Conservation (phyloP, 2,888 invertebrate genomes). For the Perithous albicinctus region DNA sequence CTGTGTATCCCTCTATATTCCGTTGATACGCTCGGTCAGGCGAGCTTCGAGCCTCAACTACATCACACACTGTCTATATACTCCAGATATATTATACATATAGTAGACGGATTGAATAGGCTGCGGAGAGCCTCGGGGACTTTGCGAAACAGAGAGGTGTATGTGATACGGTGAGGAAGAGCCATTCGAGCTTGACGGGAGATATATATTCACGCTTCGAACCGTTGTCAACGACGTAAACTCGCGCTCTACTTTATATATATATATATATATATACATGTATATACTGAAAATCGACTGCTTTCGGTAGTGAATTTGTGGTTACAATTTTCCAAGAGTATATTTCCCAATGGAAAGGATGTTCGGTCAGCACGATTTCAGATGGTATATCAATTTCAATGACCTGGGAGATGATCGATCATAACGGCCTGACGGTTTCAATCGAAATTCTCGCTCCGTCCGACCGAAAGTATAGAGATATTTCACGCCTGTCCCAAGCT, state of each 20-base stretch:
- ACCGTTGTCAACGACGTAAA: constrained; percentile 48
- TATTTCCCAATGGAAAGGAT: background rate
- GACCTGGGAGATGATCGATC: background rate
- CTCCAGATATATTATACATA: background rate
- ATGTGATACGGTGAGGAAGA: constrained; percentile 38
- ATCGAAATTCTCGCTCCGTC: constrained; percentile 9
- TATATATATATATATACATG: too few relatives aligned
- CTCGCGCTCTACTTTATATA: background rate
- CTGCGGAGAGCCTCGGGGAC: constrained; percentile 34
- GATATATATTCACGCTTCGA: constrained; percentile 50
- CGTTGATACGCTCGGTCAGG: constrained; percentile 35
- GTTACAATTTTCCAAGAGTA: constrained; percentile 2
- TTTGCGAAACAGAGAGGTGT: constrained; percentile 26
- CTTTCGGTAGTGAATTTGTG: background rate
- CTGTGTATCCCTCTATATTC: constrained; percentile 21
- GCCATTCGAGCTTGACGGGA: too few relatives aligned
- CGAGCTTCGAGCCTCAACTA: constrained; percentile 42
- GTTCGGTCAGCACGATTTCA: background rate
- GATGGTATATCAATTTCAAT: constrained; percentile 8
- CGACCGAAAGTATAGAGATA: too few relatives aligned
- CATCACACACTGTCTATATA: constrained; percentile 22
- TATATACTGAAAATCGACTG: background rate
- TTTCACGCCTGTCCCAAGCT: too few relatives aligned
- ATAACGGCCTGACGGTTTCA: background rate
- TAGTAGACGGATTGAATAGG: constrained; percentile 1